Conservation (phyloP, 2,797 vertebrate species). For the Calcarius lapponicus region DNA sequence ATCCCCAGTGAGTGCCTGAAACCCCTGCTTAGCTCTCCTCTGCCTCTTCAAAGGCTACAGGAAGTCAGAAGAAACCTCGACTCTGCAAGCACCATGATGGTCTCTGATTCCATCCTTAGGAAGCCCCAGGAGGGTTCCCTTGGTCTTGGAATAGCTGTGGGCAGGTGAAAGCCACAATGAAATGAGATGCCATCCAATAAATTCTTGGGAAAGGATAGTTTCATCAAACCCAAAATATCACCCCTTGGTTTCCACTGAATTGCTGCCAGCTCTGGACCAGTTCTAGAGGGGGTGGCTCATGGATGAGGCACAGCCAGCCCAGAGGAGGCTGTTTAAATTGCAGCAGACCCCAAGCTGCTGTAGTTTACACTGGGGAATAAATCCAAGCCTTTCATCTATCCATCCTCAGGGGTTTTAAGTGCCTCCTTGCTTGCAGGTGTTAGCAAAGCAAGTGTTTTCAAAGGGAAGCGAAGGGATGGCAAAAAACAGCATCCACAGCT, state of each 20-base stretch:
- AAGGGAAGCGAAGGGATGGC: background rate
- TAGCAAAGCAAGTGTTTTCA: background rate
- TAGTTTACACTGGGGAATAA: background rate
- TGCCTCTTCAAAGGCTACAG: background rate
- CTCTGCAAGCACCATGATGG: background rate
- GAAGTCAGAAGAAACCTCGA: background rate
- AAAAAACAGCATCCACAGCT: slow-evolving; percentile 26
- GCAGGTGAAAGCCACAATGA: background rate
- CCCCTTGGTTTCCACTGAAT: fast-evolving
- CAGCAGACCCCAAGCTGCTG: background rate
- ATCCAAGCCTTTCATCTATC: slow-evolving; percentile 14
- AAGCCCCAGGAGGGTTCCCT: background rate
- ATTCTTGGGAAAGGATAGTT: background rate
- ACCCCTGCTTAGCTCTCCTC: background rate
- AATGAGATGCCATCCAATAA: background rate
- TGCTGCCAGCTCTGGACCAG: background rate
- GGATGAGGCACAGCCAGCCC: background rate
- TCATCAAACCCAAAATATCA: background rate
- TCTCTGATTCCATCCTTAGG: background rate
- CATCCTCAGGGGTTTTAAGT: background rate
- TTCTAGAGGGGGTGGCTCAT: background rate
- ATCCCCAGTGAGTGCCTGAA: background rate
- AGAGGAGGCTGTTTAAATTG: background rate
- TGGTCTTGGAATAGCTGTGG: background rate
- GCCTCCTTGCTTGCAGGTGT: slow-evolving; percentile 14